Evolutionary conservation across 92 coral and sea anemone genomes (phyloP).

Genomic region (Anthopleura xanthogrammica): DNA sequence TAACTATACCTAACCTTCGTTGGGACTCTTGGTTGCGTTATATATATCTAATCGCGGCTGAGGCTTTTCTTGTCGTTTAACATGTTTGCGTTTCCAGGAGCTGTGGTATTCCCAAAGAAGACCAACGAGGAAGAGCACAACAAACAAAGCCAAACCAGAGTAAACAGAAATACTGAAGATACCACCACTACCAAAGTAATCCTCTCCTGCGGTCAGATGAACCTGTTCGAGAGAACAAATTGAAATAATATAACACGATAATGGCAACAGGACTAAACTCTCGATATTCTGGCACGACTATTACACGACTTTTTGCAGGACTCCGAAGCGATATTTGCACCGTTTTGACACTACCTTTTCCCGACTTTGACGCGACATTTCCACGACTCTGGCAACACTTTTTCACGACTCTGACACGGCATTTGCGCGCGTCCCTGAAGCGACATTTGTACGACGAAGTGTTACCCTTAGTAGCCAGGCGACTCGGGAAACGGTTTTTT

Average conservation of each 20-base stretch:
- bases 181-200: slow-evolving; percentile 97
- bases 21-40: background rate
- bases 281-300: background rate
- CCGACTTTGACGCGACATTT: too few species aligned
- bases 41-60: slow-evolving; percentile 5
- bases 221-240: background rate
- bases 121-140: slow-evolving; percentile 56
- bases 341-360: too few species aligned
- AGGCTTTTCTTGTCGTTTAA: background rate
- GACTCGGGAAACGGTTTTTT: too few species aligned
- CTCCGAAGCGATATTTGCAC: too few species aligned
- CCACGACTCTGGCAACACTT: too few species aligned
- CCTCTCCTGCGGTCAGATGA: slow-evolving; percentile 62
- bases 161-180: slow-evolving; percentile 92
- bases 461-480: too few species aligned
- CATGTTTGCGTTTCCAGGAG: slow-evolving; percentile 3
- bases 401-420: background rate
- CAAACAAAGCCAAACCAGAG: slow-evolving; percentile 71
- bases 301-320: too few species aligned
- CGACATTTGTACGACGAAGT: background rate
- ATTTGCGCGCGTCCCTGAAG: background rate
- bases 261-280: too few species aligned
- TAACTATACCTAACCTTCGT: slow-evolving; percentile 1
- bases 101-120: slow-evolving; percentile 73
- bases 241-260: background rate